Conservation (phyloP, 2,888 invertebrate genomes). For the Folsomia manolachei region DNA sequence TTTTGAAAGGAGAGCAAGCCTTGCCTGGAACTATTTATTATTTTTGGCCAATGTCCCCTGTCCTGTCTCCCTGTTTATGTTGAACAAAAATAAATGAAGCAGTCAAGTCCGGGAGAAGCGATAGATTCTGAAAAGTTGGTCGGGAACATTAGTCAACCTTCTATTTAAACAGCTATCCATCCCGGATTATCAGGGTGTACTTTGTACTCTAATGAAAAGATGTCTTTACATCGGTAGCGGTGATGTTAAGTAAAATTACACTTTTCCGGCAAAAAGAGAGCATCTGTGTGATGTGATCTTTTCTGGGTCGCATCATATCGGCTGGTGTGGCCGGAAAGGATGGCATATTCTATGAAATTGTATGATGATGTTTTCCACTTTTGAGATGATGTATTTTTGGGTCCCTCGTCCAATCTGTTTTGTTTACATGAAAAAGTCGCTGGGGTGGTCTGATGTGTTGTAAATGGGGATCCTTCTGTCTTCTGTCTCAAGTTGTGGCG, state of each 20-base stretch:
- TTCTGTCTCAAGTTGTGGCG: constrained; percentile 15
- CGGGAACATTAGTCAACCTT: not conserved
- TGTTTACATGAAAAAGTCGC: constrained; percentile 32
- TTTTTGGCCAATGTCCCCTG: constrained; percentile 35
- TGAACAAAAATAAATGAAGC: not conserved
- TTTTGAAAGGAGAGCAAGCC: not conserved
- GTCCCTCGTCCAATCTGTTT: constrained; percentile 10
- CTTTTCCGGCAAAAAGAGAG: constrained; percentile 6
- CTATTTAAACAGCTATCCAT: too few relatives aligned
- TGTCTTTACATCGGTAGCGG: not conserved
- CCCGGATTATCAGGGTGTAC: not conserved
- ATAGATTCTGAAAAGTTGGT: too few relatives aligned
- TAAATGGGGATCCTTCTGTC: constrained; percentile 30
- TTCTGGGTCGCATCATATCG: constrained; percentile 12
- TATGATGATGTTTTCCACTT: not conserved
- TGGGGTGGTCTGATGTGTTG: constrained; percentile 27
- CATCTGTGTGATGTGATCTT: constrained; percentile 10
- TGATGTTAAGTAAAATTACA: not conserved
- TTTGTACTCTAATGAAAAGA: constrained; percentile 4
- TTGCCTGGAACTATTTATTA: constrained; percentile 21
- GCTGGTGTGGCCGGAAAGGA: too few relatives aligned
- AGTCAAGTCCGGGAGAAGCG: not conserved
- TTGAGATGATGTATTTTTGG: constrained; percentile 24
- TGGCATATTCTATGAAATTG: not conserved
- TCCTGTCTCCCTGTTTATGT: constrained; percentile 13